Evolutionary conservation across 2,888 invertebrate genomes (phyloP), one percentile per base, ranked within the genome.

Genomic region (Lepidochitona cinerea): DNA sequence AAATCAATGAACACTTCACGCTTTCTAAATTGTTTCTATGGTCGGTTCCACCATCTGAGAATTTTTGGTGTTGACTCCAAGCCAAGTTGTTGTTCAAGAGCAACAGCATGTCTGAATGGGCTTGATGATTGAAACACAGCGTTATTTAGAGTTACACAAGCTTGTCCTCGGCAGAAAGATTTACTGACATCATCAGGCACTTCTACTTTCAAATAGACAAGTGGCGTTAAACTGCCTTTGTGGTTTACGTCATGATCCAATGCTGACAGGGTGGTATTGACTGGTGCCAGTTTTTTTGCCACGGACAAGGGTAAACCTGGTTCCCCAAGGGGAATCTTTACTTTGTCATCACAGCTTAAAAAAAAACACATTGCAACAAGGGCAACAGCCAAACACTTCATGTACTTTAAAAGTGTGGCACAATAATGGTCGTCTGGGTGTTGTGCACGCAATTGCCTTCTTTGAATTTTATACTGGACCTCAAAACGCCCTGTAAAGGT

Each of bases 181-280:
- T 72, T 36, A 0, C 75, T 59, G 3, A 59, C 18, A 6, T n/a
- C 26, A 2, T 36, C 14, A 9, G 80, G 78, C n/a, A 72, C 67
- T 23, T 74, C 49, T 37, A 12, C 23, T 12, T 75, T 2, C 36
- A 78, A 33, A 33, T 52, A 49, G 9, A 78, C 79, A 37, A 72
- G 75, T 36, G 81, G 79, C 49, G 75, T 78, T 0, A 79, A 18
- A 14, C 54, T 70, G 1, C 36, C 26, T 37, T 41, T 64, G 37
- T 53, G n/a, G 0, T 29, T 73, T 76, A 80, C 77, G 35, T 80
- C 75, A 70, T 80, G 79, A 37, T 80, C 82, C 14, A 68, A n/a
- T 1, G 79, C 78, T 6, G n/a, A 66, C 5, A 81, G 12, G 14
- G 68, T 68, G 6, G 66, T 33, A 23, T 33, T 53, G 5, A 64